phyloP scores from a whole-genome alignment of 2,113 vertebrate genomes.

The Nestor notabilis region DNA sequence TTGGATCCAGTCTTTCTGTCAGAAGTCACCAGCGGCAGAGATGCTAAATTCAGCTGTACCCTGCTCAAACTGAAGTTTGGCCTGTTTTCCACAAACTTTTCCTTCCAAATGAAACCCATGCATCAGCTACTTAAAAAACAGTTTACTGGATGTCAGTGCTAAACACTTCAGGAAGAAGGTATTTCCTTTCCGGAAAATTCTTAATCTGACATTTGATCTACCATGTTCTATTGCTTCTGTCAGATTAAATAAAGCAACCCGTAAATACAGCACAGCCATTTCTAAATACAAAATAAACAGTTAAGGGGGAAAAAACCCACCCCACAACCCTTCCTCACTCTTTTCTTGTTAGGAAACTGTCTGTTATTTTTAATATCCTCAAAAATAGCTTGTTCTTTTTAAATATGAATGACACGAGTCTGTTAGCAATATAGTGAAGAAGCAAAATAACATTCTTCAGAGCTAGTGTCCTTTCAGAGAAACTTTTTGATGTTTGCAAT shows the following conservation, averaged over 20 bases:
- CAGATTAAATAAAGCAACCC: neutral
- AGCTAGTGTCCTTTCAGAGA: constrained; percentile 24
- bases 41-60: neutral
- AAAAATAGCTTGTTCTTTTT: constrained; percentile 43
- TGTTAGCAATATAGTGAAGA: constrained; percentile 15
- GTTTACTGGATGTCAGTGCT: neutral
- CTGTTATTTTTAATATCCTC: constrained; percentile 48
- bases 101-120: neutral
- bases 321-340: neutral
- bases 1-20: neutral
- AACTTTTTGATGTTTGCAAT: constrained; percentile 57
- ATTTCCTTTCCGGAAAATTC: neutral
- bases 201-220: constrained; percentile 51
- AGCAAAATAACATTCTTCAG: constrained; percentile 19
- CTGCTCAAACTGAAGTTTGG: neutral
- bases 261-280: neutral
- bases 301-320: neutral
- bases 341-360: neutral
- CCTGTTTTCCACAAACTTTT: neutral
- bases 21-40: neutral
- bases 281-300: constrained; percentile 23
- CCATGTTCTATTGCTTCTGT: constrained; percentile 8
- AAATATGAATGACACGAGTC: constrained; percentile 8
- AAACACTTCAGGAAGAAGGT: constrained; percentile 13
- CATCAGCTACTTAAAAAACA: neutral